Conservation (phyloP, 2,797 vertebrate species). For the Chelon labrosus region DNA sequence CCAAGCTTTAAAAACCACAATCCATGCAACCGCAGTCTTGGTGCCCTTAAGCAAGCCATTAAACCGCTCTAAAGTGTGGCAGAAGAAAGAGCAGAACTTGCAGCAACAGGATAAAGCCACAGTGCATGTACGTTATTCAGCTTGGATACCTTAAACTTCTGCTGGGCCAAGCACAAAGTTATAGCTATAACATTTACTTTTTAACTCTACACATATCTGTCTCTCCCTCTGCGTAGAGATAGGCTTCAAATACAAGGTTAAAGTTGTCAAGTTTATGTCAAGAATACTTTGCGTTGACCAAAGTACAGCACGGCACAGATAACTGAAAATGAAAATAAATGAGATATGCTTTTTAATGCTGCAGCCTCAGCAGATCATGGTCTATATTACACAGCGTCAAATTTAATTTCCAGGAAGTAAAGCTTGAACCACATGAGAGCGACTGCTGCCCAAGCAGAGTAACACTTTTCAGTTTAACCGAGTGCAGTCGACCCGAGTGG, state of each 20-base stretch:
- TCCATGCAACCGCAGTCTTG: conserved; percentile 9
- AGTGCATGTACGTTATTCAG: conserved; percentile 2
- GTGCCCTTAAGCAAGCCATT: conserved; percentile 30
- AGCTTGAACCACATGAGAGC: conserved; percentile 7
- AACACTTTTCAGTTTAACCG: conserved; percentile 17
- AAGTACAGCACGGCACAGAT: neutral
- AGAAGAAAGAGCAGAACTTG: conserved; percentile 1
- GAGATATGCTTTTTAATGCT: neutral
- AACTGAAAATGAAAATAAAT: neutral
- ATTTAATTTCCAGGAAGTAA: conserved; percentile 43
- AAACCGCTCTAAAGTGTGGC: neutral
- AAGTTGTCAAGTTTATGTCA: neutral
- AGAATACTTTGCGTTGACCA: neutral
- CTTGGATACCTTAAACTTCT: conserved; percentile 16
- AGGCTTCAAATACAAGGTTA: neutral
- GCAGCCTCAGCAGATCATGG: neutral
- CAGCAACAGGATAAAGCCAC: conserved; percentile 2
- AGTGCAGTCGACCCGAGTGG: neutral
- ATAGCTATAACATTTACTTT: neutral
- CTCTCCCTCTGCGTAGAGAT: neutral
- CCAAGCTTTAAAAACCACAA: neutral
- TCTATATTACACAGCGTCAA: conserved; percentile 23
- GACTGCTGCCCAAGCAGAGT: conserved; percentile 7
- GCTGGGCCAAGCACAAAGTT: conserved; percentile 3
- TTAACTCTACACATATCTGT: neutral